These are phyloP conservation scores for Bombylius discolor DNA, from an alignment of 2,888 invertebrate genomes.

Conservation along the genomic window DNA sequence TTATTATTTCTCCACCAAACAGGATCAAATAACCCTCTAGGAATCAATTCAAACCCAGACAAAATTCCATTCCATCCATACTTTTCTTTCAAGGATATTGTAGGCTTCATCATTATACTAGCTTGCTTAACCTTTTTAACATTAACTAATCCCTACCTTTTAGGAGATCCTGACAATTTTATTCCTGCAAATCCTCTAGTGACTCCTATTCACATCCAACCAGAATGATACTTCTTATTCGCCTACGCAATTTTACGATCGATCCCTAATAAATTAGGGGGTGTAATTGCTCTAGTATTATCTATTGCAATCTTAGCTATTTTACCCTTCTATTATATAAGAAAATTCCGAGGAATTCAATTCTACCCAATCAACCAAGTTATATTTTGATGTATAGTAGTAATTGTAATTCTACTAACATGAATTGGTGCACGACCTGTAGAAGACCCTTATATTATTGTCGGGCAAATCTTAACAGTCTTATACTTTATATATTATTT, in stretches of 20 bases:
- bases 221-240: constrained; percentile 76
- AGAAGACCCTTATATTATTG: constrained; percentile 49
- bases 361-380: constrained; percentile 50
- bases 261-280: constrained; percentile 67
- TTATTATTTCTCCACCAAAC: constrained; percentile 52
- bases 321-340: constrained; percentile 43
- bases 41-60: constrained; percentile 48
- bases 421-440: constrained; percentile 59
- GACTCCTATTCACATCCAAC: constrained; percentile 64
- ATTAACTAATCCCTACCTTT: constrained; percentile 43
- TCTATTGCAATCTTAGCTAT: constrained; percentile 55
- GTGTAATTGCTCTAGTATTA: constrained; percentile 41
- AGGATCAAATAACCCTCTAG: constrained; percentile 55
- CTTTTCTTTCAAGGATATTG: constrained; percentile 50
- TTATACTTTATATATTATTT: constrained; percentile 47
- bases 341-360: constrained; percentile 45
- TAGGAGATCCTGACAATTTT: constrained; percentile 64
- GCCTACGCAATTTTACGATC: constrained; percentile 70
- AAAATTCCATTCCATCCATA: constrained; percentile 58
- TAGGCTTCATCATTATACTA: constrained; percentile 46
- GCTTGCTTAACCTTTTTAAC: constrained; percentile 41
- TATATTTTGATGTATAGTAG: constrained; percentile 45
- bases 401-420: constrained; percentile 47
- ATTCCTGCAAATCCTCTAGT: constrained; percentile 39
- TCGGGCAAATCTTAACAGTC: constrained; percentile 47